These are phyloP conservation scores for Laupala kohalensis DNA, from an alignment of 1,140 invertebrate species.

Conservation along the genomic window DNA sequence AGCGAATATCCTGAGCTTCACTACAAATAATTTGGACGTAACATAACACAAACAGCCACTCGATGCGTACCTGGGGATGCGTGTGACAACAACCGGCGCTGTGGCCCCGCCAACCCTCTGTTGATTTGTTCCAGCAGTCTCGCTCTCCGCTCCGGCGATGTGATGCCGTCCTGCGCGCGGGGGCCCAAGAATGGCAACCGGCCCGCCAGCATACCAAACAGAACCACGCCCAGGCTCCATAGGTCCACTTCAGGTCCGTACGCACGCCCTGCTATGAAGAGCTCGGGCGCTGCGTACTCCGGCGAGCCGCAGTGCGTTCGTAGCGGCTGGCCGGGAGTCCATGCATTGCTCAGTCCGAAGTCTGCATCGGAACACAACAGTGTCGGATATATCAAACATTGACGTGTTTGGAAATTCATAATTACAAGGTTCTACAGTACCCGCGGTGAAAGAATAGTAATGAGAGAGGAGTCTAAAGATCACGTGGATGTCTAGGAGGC, in stretches of 20 bases:
- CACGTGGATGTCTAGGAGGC: too few relatives aligned
- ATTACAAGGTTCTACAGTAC: too few relatives aligned
- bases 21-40: too few relatives aligned
- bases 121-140: conserved; percentile 46
- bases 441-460: too few relatives aligned
- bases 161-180: conserved; percentile 27
- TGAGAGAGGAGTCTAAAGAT: too few relatives aligned
- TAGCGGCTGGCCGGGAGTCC: conserved; percentile 36
- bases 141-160: conserved; percentile 36
- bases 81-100: not conserved
- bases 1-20: too few relatives aligned
- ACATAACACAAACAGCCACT: too few relatives aligned
- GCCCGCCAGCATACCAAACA: conserved; percentile 52
- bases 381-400: too few relatives aligned
- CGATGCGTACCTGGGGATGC: not conserved
- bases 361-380: too few relatives aligned
- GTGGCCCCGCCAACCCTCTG: conserved; percentile 31
- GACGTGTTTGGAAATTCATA: too few relatives aligned
- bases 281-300: conserved; percentile 61
- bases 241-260: conserved; percentile 64
- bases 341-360: conserved; percentile 58
- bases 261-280: conserved; percentile 43
- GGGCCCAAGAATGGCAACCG: conserved; percentile 46
- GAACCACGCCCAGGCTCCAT: conserved; percentile 57
- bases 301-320: conserved; percentile 60